Evolutionary conservation across 2,113 vertebrate species (phyloP), one percentile per base, ranked within the genome.

Genomic region (Sylvia atricapilla): DNA sequence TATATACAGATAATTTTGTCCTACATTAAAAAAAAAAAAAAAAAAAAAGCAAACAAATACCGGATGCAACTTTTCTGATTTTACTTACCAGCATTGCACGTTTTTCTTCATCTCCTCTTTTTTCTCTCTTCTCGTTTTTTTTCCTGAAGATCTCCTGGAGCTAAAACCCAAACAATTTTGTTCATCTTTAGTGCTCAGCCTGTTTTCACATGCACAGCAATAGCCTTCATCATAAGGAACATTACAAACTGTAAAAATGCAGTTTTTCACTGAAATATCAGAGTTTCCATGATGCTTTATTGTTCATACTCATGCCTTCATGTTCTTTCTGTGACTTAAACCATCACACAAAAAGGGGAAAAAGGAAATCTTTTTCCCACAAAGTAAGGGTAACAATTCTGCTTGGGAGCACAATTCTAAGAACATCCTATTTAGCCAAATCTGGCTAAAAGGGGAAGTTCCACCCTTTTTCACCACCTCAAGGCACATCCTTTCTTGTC

Each of bases 121-220:
- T 98, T 95, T 99, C 99, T 95, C 98, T 99, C 96, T 97, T 99
- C 94, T 99, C 99, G 94, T 99, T 99, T 98, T 99, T 99, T 98
- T 99, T 99, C 73, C 98, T 98, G 96, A 99, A 99, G 94, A 99
- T 99, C 69, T 99, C 99, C 94, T 99, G 99, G 53, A 99, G 97
- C 99, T 99, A 91, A 92, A 96, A 97, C 92, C 13, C 27, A 97
- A 93, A 79, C 4, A 46, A 68, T 85, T 82, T 87, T 73, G 33
- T 72, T 56, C 5, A 47, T 47, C 46, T 15, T 87, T 56, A 85
- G 8, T 59, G 88, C 78, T 87, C 35, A 58, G 33, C 7, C 47
- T 52, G 53, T 47, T 78, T 75, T 75, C 60, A 67, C 3, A 3
- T 14, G 39, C 31, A 13, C 28, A 84, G 59, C 18, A 69, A 74